Conservation (phyloP, 2,888 invertebrate genomes). For the Meliscaeva auricollis region DNA sequence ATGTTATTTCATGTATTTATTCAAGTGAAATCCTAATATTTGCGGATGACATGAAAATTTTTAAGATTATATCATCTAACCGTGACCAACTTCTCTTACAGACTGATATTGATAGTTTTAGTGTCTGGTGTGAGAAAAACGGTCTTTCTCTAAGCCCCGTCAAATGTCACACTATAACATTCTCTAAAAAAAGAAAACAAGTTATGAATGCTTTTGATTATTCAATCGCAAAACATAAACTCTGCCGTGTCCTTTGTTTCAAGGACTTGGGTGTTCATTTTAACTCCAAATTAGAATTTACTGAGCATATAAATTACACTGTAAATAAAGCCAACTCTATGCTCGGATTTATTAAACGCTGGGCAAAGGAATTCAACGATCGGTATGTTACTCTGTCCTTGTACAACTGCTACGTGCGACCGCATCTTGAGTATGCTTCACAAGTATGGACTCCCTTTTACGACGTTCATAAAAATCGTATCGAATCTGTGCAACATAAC, state of each 20-base stretch:
- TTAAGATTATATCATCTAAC: background rate
- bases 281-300: background rate
- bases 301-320: no score
- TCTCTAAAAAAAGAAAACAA: background rate
- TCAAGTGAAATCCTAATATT: background rate
- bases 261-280: background rate
- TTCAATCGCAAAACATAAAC: background rate
- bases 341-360: no score
- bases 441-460: no score
- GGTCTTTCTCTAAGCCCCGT: background rate
- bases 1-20: background rate
- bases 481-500: no score
- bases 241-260: background rate
- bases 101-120: background rate
- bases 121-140: background rate
- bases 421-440: no score
- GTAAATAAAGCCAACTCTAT: no score
- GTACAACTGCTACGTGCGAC: no score
- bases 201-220: background rate
- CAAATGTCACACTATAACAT: background rate
- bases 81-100: background rate
- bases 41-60: background rate
- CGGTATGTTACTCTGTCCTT: no score
- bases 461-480: no score
- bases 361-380: no score